Conservation (phyloP, 2,888 invertebrate genomes). For the Tanytarsus gracilentus region DNA sequence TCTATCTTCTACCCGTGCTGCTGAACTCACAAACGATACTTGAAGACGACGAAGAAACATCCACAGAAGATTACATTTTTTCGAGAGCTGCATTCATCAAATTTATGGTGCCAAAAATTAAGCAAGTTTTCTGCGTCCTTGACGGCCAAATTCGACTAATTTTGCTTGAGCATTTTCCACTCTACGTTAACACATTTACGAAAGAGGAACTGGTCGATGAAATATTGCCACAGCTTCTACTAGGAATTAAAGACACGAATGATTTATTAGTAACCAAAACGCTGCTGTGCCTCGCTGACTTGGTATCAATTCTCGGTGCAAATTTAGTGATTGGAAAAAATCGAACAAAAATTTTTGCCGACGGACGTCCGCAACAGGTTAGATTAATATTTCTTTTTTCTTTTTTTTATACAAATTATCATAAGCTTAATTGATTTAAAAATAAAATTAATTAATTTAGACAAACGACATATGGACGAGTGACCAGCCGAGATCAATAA, state of each 20-base stretch:
- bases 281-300: constrained; percentile 67
- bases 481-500: constrained; percentile 40
- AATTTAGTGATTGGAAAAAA: constrained; percentile 67
- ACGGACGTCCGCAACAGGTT: constrained; percentile 65
- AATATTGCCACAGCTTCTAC: constrained; percentile 67
- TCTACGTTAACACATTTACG: constrained; percentile 65
- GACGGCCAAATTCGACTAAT: constrained; percentile 75
- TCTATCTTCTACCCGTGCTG: constrained; percentile 55
- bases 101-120: constrained; percentile 64
- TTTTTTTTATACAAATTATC: no score
- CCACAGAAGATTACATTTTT: constrained; percentile 54
- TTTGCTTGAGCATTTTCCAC: constrained; percentile 66
- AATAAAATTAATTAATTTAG: constrained; percentile 4
- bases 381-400: not conserved
- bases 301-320: constrained; percentile 78
- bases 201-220: constrained; percentile 64
- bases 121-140: constrained; percentile 74
- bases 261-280: constrained; percentile 75
- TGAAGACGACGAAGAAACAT: constrained; percentile 42
- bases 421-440: no score
- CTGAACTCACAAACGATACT: constrained; percentile 53
- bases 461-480: constrained; percentile 6
- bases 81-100: constrained; percentile 58
- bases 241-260: constrained; percentile 71
- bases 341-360: constrained; percentile 71